phyloP scores from a whole-genome alignment of 2,113 vertebrate species.

The Pavo muticus region DNA sequence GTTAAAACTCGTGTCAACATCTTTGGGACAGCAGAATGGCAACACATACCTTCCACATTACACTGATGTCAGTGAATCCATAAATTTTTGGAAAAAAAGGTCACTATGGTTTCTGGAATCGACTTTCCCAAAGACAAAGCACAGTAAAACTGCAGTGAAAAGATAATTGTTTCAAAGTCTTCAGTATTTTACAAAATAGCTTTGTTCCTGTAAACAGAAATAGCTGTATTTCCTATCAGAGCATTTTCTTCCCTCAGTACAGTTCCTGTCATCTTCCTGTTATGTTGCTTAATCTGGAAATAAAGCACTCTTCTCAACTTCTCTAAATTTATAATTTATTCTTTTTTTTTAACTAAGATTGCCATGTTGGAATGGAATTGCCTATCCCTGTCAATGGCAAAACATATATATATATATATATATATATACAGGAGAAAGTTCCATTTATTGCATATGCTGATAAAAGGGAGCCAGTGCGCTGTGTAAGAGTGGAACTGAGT shows the following conservation, averaged over 20 bases:
- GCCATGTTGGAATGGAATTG: not conserved
- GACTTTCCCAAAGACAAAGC: constrained; percentile 8
- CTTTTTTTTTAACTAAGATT: not conserved
- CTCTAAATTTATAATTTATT: not conserved
- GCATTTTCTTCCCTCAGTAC: constrained; percentile 9
- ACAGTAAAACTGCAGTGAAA: not conserved
- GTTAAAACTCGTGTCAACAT: not conserved
- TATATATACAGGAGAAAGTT: not conserved
- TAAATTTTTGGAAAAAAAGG: constrained; percentile 7
- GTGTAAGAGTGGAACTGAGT: not conserved
- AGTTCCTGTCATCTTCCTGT: not conserved
- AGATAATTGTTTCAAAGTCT: not conserved
- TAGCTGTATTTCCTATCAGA: not conserved
- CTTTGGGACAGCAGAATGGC: not conserved
- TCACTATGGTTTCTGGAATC: not conserved
- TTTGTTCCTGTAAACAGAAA: constrained; percentile 14
- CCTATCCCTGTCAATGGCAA: not conserved
- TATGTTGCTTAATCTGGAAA: constrained; percentile 1
- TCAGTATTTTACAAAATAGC: not conserved
- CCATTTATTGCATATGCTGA: not conserved
- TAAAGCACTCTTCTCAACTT: constrained; percentile 13
- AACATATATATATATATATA: not conserved
- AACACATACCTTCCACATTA: not conserved
- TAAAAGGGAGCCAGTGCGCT: not conserved
- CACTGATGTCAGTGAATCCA: not conserved